A percentile compares a stretch with the other conserved stretches of the same genome.
phyloP scores from a whole-genome alignment of 2,113 vertebrate species.

The Corythoichthys haematopterus region DNA sequence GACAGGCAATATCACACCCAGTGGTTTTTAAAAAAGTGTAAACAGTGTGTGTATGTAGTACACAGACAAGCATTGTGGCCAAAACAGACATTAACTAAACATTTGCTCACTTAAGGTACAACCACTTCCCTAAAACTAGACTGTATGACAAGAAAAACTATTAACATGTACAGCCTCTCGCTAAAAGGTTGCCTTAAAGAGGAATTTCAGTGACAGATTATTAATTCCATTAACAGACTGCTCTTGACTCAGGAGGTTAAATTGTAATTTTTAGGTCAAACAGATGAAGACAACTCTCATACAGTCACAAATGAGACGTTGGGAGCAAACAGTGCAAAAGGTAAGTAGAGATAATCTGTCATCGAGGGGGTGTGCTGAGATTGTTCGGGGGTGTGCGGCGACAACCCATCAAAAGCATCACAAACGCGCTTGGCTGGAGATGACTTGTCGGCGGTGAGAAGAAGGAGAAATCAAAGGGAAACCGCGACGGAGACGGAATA shows the following conservation, averaged over 20 bases:
- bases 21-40: neutral
- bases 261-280: neutral
- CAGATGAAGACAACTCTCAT: neutral
- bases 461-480: conserved; percentile 57
- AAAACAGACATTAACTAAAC: neutral
- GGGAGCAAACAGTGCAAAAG: conserved; percentile 2
- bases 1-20: neutral
- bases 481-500: conserved; percentile 68
- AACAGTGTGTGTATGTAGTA: neutral
- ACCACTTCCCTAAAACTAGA: neutral
- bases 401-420: conserved; percentile 57
- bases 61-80: neutral
- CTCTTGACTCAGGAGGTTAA: neutral
- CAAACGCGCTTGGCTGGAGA: conserved; percentile 45
- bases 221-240: neutral
- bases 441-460: conserved; percentile 57
- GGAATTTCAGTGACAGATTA: neutral
- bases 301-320: neutral
- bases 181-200: neutral
- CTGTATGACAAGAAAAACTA: neutral
- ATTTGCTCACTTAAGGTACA: neutral
- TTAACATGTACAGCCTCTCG: neutral
- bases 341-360: neutral
- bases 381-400: conserved; percentile 38
- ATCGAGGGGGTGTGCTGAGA: neutral